Conservation (phyloP, 2,888 invertebrate species). For the Noctua pronuba region DNA sequence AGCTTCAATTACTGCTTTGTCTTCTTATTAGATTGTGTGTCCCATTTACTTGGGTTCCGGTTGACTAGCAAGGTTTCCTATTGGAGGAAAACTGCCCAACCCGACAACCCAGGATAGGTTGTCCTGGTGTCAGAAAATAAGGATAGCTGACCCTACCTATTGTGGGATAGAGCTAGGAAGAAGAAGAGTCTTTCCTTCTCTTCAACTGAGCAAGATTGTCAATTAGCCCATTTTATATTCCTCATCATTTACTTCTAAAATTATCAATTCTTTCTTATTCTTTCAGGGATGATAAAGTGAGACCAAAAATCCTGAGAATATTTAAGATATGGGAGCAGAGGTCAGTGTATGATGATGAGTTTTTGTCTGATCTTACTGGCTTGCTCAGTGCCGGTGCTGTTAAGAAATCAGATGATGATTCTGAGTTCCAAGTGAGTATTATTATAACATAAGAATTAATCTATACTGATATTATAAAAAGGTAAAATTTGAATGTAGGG, state of each 20-base stretch:
- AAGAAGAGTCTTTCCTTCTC: not conserved
- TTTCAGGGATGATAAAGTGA: slow-evolving; percentile 96
- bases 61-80: not conserved
- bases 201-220: not conserved
- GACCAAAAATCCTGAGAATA: slow-evolving; percentile 96
- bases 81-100: not conserved
- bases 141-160: not conserved
- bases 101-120: fast-evolving
- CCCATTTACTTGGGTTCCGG: too few relatives aligned
- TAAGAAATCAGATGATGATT: slow-evolving; percentile 92
- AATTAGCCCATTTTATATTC: not conserved
- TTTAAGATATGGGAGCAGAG: slow-evolving; percentile 99
- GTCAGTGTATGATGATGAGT: slow-evolving; percentile 97
- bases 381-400: slow-evolving; percentile 94
- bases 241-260: not conserved
- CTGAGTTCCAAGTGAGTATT: slow-evolving; percentile 93
- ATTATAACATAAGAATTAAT: not conserved
- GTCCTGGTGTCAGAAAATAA: not conserved
- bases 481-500: too few relatives aligned
- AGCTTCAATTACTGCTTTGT: too few relatives aligned
- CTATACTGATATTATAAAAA: too few relatives aligned
- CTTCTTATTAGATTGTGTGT: too few relatives aligned
- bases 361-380: slow-evolving; percentile 96
- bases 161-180: not conserved
- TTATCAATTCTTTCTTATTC: not conserved